Base-by-base conservation (phyloP, 1,140 invertebrate genomes). In the Diploscapter pachys region DNA sequence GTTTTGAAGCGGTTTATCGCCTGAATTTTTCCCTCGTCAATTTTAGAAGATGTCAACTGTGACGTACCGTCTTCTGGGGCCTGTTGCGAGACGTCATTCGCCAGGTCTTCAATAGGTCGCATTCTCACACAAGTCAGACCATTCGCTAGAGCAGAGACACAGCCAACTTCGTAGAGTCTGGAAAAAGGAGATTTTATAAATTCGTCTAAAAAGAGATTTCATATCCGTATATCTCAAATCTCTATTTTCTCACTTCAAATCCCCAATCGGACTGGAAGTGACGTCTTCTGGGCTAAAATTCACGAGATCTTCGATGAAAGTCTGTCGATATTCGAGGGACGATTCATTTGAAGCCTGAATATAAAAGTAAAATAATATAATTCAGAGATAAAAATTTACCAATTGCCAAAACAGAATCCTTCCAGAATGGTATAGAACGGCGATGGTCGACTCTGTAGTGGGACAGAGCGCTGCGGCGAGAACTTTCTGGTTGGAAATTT, bases 381-480 rank as follows among this genome's bases (percentile, higher is more conserved):
- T 2, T 50, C 5, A 1, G 31, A 31, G 31, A 11, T 6, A n/a
- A n/a, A 4, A 9, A 70, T 75, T n/a, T 52, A 77, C 75, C 62
- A 79, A 56, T 54, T 79, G 71, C 72, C 75, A 79, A 9, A 78
- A 74, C 0, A 66, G 65, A 2, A 79, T 71, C 68, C 78, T 79
- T 66, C 78, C 78, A 51, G 57, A 74, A 8, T 67, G 65, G 63
- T 78, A 74, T 50, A 79, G 68, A 0, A 79, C 68, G 49, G 68
- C 63, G 13, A 79, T 62, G 51, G 77, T 66, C 0, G 76, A 66
- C 65, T 79, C 66, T 5, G 76, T 79, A 13, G 77, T 62, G 8
- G 78, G 78, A 61, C 78, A 79, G 3, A 79, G 59, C 2, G 72
- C 74, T n/a, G 78, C 63, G n/a, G 78, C 78, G 4, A 76, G 57